phyloP scores from a whole-genome alignment of 2,113 vertebrate species.

The Myrmophylax atrothorax region DNA sequence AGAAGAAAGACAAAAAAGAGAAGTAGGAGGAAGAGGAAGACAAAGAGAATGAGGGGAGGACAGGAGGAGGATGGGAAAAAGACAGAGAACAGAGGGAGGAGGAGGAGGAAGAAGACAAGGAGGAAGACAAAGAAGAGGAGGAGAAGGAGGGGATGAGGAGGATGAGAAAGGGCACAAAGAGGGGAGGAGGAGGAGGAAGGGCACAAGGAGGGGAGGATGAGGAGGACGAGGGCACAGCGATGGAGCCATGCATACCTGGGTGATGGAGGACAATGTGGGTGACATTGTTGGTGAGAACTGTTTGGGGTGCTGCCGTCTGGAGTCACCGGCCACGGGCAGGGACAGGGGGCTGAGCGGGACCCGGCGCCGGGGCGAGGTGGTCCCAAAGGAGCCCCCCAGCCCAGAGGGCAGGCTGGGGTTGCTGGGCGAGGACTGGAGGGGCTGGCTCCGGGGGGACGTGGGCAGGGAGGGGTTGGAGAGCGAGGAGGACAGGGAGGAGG shows the following conservation, averaged over 20 bases:
- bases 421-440: conserved; percentile 59
- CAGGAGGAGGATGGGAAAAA: too few species aligned
- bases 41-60: too few species aligned
- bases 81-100: too few species aligned
- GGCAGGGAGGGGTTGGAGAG: conserved; percentile 80
- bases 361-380: conserved; percentile 86
- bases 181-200: background rate
- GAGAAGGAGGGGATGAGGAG: too few species aligned
- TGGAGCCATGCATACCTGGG: conserved; percentile 84
- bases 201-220: background rate
- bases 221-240: background rate
- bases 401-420: conserved; percentile 62
- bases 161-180: too few species aligned
- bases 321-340: conserved; percentile 84
- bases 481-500: conserved; percentile 79
- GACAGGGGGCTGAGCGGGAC: conserved; percentile 89
- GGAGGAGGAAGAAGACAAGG: too few species aligned
- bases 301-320: conserved; percentile 87
- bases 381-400: conserved; percentile 68
- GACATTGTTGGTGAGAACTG: conserved; percentile 97
- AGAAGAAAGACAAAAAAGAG: background rate
- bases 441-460: conserved; percentile 61
- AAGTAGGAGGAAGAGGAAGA: background rate
- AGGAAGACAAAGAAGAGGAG: too few species aligned
- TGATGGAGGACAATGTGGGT: conserved; percentile 94